These are phyloP conservation scores for Lamellibrachia columna DNA, from an alignment of 2,888 invertebrate species.

Conservation along the genomic window DNA sequence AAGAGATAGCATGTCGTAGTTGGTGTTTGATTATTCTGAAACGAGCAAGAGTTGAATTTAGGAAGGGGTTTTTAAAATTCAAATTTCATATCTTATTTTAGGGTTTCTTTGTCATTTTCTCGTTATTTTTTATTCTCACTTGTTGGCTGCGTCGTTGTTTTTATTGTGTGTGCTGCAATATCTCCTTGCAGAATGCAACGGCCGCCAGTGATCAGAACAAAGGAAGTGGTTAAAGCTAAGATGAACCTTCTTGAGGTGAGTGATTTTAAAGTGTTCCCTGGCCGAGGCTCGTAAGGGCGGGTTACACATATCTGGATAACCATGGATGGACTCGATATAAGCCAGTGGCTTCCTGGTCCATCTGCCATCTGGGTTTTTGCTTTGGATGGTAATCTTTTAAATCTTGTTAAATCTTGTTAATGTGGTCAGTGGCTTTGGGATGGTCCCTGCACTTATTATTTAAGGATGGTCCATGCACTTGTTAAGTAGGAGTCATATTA, in stretches of 20 bases:
- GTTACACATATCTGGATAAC: not conserved
- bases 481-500: too few species aligned
- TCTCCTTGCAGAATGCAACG: slow-evolving; percentile 64
- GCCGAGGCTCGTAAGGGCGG: not conserved
- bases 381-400: too few species aligned
- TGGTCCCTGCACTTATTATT: too few species aligned
- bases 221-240: slow-evolving; percentile 64
- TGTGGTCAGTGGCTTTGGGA: too few species aligned
- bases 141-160: not conserved
- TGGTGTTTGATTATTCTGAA: too few species aligned
- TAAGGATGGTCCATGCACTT: too few species aligned
- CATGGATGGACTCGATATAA: not conserved
- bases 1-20: too few species aligned
- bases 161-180: slow-evolving; percentile 13
- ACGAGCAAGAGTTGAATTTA: too few species aligned
- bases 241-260: slow-evolving; percentile 66
- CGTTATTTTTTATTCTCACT: not conserved
- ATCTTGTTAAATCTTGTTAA: too few species aligned
- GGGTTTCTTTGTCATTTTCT: not conserved
- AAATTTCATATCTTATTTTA: not conserved
- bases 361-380: too few species aligned
- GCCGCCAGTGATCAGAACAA: slow-evolving; percentile 67
- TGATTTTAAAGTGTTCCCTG: not conserved
- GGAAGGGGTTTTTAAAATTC: too few species aligned
- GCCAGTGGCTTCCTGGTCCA: not conserved